Evolutionary conservation across 2,888 invertebrate genomes (phyloP).

Genomic region (Yponomeuta sedellus): DNA sequence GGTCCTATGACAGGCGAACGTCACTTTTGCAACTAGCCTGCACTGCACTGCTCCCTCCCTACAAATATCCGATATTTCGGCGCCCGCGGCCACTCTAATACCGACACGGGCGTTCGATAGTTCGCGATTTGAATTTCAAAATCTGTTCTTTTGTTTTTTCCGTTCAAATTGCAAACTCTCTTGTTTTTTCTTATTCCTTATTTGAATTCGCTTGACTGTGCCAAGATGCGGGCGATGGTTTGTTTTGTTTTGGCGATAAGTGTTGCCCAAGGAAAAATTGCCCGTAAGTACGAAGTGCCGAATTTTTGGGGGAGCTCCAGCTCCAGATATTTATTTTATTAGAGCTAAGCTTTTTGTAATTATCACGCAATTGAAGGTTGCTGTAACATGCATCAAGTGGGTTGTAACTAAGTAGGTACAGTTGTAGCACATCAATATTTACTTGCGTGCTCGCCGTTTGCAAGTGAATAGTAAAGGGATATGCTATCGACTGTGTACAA

Average conservation of each 20-base stretch:
- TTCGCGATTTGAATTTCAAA: constrained; percentile 22
- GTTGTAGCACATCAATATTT: no score
- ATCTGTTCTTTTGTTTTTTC: constrained; percentile 12
- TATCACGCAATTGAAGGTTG: no score
- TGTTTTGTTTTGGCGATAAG: constrained; percentile 34
- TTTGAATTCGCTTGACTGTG: constrained; percentile 12
- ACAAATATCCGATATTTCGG: constrained; percentile 62
- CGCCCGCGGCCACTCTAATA: constrained; percentile 49
- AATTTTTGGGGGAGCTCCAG: neutral
- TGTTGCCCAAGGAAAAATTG: constrained; percentile 46
- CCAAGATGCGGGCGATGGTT: constrained; percentile 50
- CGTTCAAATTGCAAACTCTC: neutral
- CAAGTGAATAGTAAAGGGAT: no score
- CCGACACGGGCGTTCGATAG: constrained; percentile 35
- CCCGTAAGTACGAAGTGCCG: constrained; percentile 47
- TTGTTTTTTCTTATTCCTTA: constrained; percentile 14
- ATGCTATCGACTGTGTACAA: no score
- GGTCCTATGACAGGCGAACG: neutral
- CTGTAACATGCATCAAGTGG: no score
- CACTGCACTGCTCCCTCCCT: constrained; percentile 38
- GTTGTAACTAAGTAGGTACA: no score
- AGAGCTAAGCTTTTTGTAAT: no score
- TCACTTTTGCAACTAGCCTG: constrained; percentile 20
- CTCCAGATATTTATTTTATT: no score
- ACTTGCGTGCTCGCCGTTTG: no score